Percentiles rank a stretch among this genome's conserved stretches.
phyloP scores from a whole-genome alignment of 2,113 vertebrate genomes.

The Parotia lawesii region DNA sequence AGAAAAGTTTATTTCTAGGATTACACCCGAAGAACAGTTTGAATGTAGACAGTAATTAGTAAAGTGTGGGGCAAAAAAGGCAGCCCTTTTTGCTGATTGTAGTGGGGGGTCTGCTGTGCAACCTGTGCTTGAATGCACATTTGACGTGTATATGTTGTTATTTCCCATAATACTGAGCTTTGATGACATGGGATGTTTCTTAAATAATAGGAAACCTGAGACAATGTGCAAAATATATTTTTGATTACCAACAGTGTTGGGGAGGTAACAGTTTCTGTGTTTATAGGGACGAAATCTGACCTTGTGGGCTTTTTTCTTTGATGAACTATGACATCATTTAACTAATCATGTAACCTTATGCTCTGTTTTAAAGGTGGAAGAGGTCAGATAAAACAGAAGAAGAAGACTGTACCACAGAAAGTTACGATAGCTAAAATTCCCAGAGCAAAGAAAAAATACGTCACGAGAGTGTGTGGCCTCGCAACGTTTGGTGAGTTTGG shows the following conservation, averaged over 20 bases:
- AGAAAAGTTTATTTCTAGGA: neutral
- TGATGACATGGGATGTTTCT: neutral
- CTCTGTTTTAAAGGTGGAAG: constrained; percentile 81
- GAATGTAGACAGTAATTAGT: neutral
- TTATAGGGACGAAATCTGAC: neutral
- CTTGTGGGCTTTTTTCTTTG: neutral
- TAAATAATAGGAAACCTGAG: neutral
- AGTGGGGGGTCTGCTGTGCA: neutral
- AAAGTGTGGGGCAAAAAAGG: neutral
- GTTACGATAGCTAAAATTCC: constrained; percentile 98
- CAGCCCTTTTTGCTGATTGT: neutral
- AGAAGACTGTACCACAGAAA: constrained; percentile 97
- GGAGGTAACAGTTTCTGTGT: neutral
- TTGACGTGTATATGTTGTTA: neutral
- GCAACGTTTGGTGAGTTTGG: constrained; percentile 89
- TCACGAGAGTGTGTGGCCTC: constrained; percentile 94
- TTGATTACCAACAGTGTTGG: neutral
- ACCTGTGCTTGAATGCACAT: neutral
- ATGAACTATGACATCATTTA: neutral
- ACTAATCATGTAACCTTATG: neutral
- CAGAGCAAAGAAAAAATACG: constrained; percentile 98
- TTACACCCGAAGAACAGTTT: neutral
- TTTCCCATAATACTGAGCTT: neutral
- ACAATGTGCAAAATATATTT: neutral
- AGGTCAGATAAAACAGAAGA: constrained; percentile 99